Conservation (phyloP, 2,797 vertebrate genomes). For the Rhinoraja longicauda region DNA sequence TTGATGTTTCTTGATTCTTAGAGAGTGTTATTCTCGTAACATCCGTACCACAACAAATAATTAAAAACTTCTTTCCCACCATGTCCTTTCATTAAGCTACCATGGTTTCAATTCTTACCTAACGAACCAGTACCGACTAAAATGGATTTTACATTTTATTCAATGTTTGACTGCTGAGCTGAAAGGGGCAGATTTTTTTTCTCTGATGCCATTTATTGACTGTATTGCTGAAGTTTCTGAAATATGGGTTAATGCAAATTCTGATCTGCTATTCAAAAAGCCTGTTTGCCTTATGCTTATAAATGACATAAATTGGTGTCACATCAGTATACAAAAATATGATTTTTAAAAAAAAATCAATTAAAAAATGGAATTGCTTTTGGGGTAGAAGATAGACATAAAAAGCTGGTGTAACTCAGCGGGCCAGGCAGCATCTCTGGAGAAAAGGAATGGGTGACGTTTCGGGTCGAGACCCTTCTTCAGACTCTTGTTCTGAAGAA, state of each 20-base stretch:
- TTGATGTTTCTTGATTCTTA: slow-evolving; percentile 31
- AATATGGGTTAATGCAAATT: not conserved
- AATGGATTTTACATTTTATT: not conserved
- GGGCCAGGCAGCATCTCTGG: too few relatives aligned
- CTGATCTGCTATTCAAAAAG: not conserved
- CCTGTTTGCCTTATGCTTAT: not conserved
- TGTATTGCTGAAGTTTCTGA: not conserved
- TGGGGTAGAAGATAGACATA: too few relatives aligned
- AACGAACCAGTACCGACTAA: not conserved
- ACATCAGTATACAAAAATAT: not conserved
- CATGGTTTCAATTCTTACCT: slow-evolving; percentile 13
- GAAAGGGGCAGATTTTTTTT: not conserved
- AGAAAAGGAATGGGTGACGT: too few relatives aligned
- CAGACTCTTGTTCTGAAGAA: too few relatives aligned
- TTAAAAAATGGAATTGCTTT: not conserved
- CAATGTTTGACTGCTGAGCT: not conserved
- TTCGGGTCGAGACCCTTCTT: too few relatives aligned
- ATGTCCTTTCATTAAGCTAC: slow-evolving; percentile 15
- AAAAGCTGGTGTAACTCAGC: too few relatives aligned
- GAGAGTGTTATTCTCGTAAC: slow-evolving; percentile 18
- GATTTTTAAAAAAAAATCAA: too few relatives aligned
- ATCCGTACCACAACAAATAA: slow-evolving; percentile 36
- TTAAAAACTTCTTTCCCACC: slow-evolving; percentile 32
- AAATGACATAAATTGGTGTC: not conserved
- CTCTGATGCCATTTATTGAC: not conserved